phyloP scores from a whole-genome alignment of 2,797 vertebrate species.

The Pseudochaenichthys georgianus region DNA sequence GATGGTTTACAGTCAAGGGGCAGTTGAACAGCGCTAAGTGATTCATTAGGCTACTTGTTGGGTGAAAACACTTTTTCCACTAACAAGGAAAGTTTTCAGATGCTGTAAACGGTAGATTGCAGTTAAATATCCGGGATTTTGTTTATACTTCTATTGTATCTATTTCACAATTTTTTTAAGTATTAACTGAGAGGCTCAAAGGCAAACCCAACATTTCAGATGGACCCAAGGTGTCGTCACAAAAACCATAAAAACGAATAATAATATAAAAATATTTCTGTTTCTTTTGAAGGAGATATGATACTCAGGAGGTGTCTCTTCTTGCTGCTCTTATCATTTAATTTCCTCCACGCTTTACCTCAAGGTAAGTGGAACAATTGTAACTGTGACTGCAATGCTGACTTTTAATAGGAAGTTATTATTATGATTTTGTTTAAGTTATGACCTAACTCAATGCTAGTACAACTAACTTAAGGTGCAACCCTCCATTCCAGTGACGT shows the following conservation, averaged over 20 bases:
- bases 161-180: not conserved
- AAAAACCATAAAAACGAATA: conserved; percentile 14
- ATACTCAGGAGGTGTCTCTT: conserved; percentile 84
- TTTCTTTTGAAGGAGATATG: conserved; percentile 85
- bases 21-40: too few species aligned
- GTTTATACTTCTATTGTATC: not conserved
- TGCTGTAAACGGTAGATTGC: not conserved
- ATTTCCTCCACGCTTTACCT: conserved; percentile 82
- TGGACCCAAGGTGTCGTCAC: not conserved
- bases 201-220: conserved; percentile 9
- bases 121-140: not conserved
- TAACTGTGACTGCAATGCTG: not conserved
- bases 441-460: not conserved
- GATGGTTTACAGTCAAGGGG: not conserved
- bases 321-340: conserved; percentile 83
- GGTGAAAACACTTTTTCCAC: not conserved
- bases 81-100: not conserved
- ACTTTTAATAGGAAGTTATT: not conserved
- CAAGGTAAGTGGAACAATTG: conserved; percentile 83
- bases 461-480: not conserved
- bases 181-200: not conserved
- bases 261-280: conserved; percentile 19
- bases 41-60: not conserved
- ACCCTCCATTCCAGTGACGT: conserved; percentile 4
- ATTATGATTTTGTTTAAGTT: not conserved